Base-by-base conservation (phyloP, 2,888 invertebrate genomes). In the Erannis defoliaria region DNA sequence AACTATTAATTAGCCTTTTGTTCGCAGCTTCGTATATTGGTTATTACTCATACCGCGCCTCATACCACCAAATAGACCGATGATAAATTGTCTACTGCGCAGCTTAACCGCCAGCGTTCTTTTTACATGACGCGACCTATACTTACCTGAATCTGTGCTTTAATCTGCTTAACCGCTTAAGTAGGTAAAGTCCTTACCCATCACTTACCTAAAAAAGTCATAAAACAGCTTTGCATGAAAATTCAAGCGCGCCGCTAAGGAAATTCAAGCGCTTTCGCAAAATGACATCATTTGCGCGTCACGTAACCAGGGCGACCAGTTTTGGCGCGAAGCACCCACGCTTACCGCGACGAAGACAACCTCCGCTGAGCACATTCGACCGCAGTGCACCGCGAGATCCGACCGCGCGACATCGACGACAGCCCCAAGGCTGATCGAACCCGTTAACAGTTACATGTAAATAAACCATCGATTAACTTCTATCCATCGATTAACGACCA, bases 361-460 rank as follows among this genome's bases (percentile, higher is more conserved):
- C 79, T 72, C 66, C 66, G 68, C 63, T 68, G 64, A 70, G 69
- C 57, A 73, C 86, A 89, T 88, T 90, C 90, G 92, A 91, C 90
- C 91, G 91, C 90, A 90, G 92, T 92, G 87, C 89, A 88, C 86
- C 84, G 90, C 90, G 85, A 87, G 80, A 83, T 84, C 72, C 86
- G 85, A 86, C 84, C 82, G 81, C 81, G 78, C 78, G 74, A 74
- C 73, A 69, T 66, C 89, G 86, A 90, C 90, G 90, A 90, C 91
- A 86, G 90, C 90, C 73, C 66, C 42, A 56, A 68, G 80, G 89
- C 91, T 90, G 89, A 81, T 82, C 89, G 90, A 91, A 86, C 71
- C 76, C 68, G 43, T 74, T 72, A 76, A 77, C 73, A 61, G 61
- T 55, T 48, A 51, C 45, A 33, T 61, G 46, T 57, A 56, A 57